Evolutionary conservation across 2,888 invertebrate species (phyloP), one percentile per base, ranked within the genome.

Genomic region (Acleris emargana): DNA sequence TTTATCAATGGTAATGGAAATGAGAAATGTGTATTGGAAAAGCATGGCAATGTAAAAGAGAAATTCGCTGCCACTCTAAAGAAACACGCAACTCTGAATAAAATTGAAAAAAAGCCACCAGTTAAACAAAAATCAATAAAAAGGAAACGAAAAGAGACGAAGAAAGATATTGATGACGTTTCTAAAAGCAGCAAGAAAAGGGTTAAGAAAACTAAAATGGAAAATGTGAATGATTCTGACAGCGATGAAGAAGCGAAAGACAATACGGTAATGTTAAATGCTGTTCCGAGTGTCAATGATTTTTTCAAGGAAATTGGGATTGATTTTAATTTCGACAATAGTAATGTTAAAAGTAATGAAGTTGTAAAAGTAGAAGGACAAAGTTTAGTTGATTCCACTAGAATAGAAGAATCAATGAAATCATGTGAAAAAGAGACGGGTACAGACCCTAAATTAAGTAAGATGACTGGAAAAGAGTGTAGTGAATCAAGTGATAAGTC

Each of bases 221-320:
- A 67, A 50, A 61, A 69, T 58, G 73, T 76, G 64, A 79, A 77
- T 69, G 80, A 82, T n/a, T 71, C 64, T 53, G 63, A 70, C 9
- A 67, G 67, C 69, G 78, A 79, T 67, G 76, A 76, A 58, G 72
- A 74, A 59, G 67, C 69, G 50, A 66, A 73, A 58, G 67, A 72
- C 58, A 67, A 70, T 43, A 72, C 55, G 18, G 73, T 69, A 51
- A 68, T 84, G 28, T 74, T 93, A 45, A 86, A 92, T 69, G 86
- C 80, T 69, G 81, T 93, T 5, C 93, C 92, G 0, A 92, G 92
- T 81, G 93, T 93, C 0, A 89, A 93, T 79, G 91, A 93, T 75
- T 80, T 81, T 22, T 91, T 87, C 67, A 76, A 80, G 45, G 83
- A 87, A 68, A 78, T 91, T 67, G 84, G 81, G 51, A 84, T 91